Conservation (phyloP, 2,888 invertebrate genomes). For the Cyclophora punctaria region DNA sequence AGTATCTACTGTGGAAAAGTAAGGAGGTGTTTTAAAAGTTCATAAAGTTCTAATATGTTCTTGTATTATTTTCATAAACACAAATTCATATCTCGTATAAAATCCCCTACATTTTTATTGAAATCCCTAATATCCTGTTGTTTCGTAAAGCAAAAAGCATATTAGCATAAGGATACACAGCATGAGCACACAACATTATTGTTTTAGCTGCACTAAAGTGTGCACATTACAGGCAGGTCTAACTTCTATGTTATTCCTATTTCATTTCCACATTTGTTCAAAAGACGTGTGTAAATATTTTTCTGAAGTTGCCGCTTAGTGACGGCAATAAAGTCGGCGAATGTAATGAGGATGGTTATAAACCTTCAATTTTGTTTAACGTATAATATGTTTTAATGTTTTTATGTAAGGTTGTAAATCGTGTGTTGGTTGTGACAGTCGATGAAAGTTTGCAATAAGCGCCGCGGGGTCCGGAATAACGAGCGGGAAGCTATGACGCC, state of each 20-base stretch:
- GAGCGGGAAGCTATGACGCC: constrained; percentile 48
- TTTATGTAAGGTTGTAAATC: constrained; percentile 38
- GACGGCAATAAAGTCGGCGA: constrained; percentile 59
- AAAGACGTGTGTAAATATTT: constrained; percentile 62
- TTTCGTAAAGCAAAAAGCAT: neutral
- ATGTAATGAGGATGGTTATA: constrained; percentile 61
- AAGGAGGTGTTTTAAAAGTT: too few relatives aligned
- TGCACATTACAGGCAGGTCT: neutral
- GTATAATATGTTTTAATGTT: constrained; percentile 7
- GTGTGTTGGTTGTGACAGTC: constrained; percentile 28
- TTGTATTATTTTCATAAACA: too few relatives aligned
- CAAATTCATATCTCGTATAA: too few relatives aligned
- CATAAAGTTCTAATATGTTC: too few relatives aligned
- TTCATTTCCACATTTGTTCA: constrained; percentile 42
- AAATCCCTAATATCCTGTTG: neutral
- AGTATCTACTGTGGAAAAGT: too few relatives aligned
- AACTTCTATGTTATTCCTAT: constrained; percentile 16
- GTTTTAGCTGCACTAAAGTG: too few relatives aligned
- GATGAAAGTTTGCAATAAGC: constrained; percentile 42
- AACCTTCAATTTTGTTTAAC: constrained; percentile 31
- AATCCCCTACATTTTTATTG: neutral
- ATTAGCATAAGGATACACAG: constrained; percentile 14
- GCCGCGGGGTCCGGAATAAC: constrained; percentile 62
- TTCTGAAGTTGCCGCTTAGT: constrained; percentile 52
- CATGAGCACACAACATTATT: constrained; percentile 4